Percentiles rank a stretch among this genome's conserved stretches.
Conservation (phyloP, 2,797 vertebrate species). For the Gadopsis bispinosus region DNA sequence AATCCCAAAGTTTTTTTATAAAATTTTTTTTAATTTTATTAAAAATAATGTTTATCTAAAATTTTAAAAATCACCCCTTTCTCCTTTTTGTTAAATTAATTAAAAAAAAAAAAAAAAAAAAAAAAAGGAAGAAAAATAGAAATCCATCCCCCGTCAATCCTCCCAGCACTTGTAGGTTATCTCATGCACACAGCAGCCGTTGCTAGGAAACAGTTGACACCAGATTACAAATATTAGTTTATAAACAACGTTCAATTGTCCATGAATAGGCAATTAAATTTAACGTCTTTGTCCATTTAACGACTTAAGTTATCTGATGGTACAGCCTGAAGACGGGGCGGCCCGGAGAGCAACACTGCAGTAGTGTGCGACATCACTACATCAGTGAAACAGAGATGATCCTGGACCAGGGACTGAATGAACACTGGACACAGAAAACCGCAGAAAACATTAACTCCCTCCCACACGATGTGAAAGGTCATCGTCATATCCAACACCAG, state of each 20-base stretch:
- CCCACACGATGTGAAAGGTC: neutral
- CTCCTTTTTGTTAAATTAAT: neutral
- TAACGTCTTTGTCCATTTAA: constrained; percentile 4
- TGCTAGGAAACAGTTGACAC: constrained; percentile 36
- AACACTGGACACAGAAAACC: neutral
- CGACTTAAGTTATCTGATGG: constrained; percentile 7
- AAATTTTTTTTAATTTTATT: too few species aligned
- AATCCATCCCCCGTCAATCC: constrained; percentile 6
- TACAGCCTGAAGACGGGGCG: neutral
- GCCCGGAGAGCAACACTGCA: neutral
- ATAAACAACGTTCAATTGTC: constrained; percentile 17
- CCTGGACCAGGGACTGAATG: neutral
- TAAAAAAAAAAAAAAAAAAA: neutral
- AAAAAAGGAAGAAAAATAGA: too few species aligned
- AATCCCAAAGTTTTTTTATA: too few species aligned
- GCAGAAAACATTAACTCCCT: too few species aligned
- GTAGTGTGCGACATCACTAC: neutral
- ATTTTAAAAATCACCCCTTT: neutral
- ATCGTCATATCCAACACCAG: constrained; percentile 4
- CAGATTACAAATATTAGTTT: constrained; percentile 23
- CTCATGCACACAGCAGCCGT: constrained; percentile 15
- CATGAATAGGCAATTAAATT: constrained; percentile 15
- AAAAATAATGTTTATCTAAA: constrained; percentile 29
- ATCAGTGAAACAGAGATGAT: neutral
- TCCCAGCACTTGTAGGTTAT: constrained; percentile 24